These are phyloP conservation scores for Hydropotes inermis DNA, from an alignment of 2,113 vertebrate species.

Conservation along the genomic window DNA sequence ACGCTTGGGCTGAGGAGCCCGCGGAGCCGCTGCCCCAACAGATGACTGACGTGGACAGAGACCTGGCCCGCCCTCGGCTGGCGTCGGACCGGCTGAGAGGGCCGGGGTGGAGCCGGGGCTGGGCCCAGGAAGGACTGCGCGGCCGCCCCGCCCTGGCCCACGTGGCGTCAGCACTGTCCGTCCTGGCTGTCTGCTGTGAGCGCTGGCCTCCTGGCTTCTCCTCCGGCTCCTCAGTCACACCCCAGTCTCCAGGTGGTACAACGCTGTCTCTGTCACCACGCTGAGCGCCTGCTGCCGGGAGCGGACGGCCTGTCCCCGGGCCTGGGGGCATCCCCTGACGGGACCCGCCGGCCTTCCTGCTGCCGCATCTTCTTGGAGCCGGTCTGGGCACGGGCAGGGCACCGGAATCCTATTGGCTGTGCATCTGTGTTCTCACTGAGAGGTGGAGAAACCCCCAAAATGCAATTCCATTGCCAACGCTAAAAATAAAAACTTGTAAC, in stretches of 20 bases:
- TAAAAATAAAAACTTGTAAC: fast-evolving
- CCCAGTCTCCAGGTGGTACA: fast-evolving
- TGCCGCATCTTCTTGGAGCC: neutral
- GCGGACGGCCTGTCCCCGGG: fast-evolving
- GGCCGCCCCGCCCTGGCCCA: fast-evolving
- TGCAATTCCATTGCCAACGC: fast-evolving
- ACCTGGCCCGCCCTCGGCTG: neutral
- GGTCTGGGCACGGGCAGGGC: neutral
- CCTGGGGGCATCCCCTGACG: fast-evolving
- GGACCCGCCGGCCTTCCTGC: fast-evolving
- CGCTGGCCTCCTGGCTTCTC: neutral
- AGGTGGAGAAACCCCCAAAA: neutral
- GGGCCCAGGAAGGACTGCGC: neutral
- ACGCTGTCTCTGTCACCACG: neutral
- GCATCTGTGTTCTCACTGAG: neutral
- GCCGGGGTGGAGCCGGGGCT: neutral
- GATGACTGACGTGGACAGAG: neutral
- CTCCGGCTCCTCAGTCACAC: fast-evolving
- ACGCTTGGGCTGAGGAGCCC: neutral
- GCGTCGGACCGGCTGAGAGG: neutral
- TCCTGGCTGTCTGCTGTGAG: neutral
- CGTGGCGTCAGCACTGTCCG: fast-evolving
- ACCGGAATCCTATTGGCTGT: neutral
- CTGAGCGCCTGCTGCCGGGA: fast-evolving
- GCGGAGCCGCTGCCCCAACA: neutral